These are phyloP conservation scores for Drosophila equinoxialis DNA, from an alignment of 1,140 invertebrate species.

Conservation along the genomic window DNA sequence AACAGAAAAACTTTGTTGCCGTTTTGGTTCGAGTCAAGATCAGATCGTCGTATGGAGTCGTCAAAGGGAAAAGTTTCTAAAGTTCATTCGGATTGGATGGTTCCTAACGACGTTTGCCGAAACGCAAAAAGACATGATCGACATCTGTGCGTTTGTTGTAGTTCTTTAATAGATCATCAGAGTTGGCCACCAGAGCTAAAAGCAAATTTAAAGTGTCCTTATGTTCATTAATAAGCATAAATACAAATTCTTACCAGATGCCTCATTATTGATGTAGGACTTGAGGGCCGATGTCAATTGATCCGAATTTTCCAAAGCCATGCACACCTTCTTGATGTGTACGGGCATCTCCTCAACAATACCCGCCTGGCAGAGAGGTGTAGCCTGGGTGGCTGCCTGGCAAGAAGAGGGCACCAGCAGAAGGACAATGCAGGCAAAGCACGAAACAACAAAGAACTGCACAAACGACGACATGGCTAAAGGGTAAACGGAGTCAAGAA, in stretches of 20 bases:
- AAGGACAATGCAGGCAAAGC: slow-evolving; percentile 55
- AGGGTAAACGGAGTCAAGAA: slow-evolving; percentile 17
- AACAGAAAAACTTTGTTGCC: slow-evolving; percentile 49
- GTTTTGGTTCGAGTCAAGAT: slow-evolving; percentile 45
- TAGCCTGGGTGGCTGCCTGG: slow-evolving; percentile 46
- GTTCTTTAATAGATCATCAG: slow-evolving; percentile 73
- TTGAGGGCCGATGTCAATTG: slow-evolving; percentile 74
- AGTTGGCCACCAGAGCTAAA: slow-evolving; percentile 70
- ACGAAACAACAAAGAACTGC: slow-evolving; percentile 61
- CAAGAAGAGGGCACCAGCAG: slow-evolving; percentile 42
- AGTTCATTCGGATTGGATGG: not conserved
- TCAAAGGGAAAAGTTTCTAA: not conserved
- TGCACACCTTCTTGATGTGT: slow-evolving; percentile 80
- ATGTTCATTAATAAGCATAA: not conserved
- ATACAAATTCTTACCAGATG: slow-evolving; percentile 60
- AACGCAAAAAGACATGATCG: slow-evolving; percentile 90
- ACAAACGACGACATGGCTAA: slow-evolving; percentile 73
- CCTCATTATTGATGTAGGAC: slow-evolving; percentile 80
- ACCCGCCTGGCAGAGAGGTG: slow-evolving; percentile 72
- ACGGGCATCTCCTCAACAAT: slow-evolving; percentile 79
- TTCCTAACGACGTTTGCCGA: slow-evolving; percentile 86
- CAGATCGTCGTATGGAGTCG: slow-evolving; percentile 34
- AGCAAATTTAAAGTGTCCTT: not conserved
- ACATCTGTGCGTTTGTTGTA: slow-evolving; percentile 89
- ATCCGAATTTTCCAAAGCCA: slow-evolving; percentile 78